phyloP scores from a whole-genome alignment of 2,113 vertebrate genomes.

The Antennarius striatus region DNA sequence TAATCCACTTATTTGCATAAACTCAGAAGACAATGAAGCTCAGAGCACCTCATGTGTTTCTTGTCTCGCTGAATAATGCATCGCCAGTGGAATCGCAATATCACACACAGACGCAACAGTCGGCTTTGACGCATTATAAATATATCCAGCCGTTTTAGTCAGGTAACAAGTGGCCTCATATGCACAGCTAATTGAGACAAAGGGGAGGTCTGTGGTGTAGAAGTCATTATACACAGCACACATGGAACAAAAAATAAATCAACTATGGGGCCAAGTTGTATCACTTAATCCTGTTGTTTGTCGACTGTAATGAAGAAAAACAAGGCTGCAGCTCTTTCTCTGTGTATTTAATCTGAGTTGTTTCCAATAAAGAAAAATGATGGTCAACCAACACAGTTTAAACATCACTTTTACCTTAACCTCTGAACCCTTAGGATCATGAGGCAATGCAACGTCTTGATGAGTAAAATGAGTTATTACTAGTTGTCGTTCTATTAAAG shows the following conservation, averaged over 20 bases:
- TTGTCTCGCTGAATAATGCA: slow-evolving; percentile 38
- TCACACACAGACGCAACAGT: neutral
- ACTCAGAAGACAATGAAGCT: neutral
- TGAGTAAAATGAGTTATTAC: no score
- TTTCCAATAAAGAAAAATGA: neutral
- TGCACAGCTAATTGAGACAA: slow-evolving; percentile 37
- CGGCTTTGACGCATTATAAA: no score
- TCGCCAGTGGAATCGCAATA: slow-evolving; percentile 3
- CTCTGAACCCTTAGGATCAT: no score
- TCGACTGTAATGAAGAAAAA: slow-evolving; percentile 13
- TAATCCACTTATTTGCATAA: neutral
- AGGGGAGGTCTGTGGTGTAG: neutral
- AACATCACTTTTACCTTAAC: no score
- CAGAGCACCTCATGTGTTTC: slow-evolving; percentile 4
- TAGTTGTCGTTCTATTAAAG: no score
- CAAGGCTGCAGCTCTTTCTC: neutral
- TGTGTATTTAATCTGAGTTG: neutral
- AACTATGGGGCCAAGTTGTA: neutral
- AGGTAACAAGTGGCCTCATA: slow-evolving; percentile 4
- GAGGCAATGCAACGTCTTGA: no score
- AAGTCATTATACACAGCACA: no score
- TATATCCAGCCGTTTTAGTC: no score
- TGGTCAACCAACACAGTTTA: no score
- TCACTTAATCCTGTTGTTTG: no score
- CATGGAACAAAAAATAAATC: no score